phyloP scores from a whole-genome alignment of 2,113 vertebrate species.

The Limanda limanda region DNA sequence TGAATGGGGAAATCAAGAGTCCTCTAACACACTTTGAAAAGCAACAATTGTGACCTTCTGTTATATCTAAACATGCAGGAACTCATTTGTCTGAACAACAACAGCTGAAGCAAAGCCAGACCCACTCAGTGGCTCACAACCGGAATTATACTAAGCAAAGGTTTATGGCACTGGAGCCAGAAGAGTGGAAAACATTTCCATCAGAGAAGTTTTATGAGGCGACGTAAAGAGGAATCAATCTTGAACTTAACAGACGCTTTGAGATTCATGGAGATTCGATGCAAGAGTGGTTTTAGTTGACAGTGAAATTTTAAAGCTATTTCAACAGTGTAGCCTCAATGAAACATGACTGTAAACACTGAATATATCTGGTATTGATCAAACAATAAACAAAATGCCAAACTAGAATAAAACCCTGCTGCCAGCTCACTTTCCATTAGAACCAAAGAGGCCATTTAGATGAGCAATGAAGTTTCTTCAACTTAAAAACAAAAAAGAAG shows the following conservation, averaged over 20 bases:
- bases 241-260: neutral
- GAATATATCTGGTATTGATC: neutral
- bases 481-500: neutral
- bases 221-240: neutral
- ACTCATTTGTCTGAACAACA: slow-evolving; percentile 6
- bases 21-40: too few relatives aligned
- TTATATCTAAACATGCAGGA: neutral
- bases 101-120: neutral
- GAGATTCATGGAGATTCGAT: neutral
- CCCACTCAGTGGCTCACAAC: neutral
- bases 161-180: neutral
- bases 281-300: neutral
- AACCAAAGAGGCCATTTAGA: neutral
- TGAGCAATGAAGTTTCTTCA: neutral
- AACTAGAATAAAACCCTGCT: neutral
- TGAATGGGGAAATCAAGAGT: neutral
- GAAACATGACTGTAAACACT: neutral
- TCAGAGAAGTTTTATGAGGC: neutral
- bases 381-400: neutral
- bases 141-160: slow-evolving; percentile 10
- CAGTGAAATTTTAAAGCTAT: neutral
- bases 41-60: neutral
- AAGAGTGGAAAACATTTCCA: neutral
- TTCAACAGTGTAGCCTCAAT: neutral
- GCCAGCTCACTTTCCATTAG: neutral